Percentiles rank a stretch among this genome's conserved stretches.
These are phyloP conservation scores for Nanger granti DNA, from an alignment of 2,113 vertebrate genomes.

Conservation along the genomic window DNA sequence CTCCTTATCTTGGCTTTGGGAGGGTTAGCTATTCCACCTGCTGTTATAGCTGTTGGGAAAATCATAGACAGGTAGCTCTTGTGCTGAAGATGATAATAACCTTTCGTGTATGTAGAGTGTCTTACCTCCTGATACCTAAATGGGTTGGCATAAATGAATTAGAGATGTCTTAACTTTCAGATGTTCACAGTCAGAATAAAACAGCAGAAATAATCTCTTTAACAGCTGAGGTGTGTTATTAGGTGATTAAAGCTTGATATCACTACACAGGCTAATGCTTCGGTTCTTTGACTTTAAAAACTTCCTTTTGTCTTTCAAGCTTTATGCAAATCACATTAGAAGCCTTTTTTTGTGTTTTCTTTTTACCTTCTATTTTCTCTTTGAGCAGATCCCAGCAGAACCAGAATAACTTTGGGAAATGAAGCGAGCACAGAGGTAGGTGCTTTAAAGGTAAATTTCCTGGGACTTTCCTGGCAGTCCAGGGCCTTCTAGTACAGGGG, in stretches of 20 bases:
- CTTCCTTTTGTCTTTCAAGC: not conserved
- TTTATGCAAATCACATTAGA: not conserved
- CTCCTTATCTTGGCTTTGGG: not conserved
- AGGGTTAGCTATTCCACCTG: not conserved
- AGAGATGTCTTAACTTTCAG: not conserved
- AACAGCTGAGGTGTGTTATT: not conserved
- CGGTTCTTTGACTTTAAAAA: not conserved
- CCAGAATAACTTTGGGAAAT: not conserved
- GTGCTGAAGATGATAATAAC: not conserved
- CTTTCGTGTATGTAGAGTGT: not conserved
- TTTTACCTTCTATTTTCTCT: not conserved
- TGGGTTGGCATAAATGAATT: not conserved
- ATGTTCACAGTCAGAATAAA: not conserved
- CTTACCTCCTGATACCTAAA: not conserved
- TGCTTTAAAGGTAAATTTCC: not conserved
- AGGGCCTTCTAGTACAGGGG: not conserved
- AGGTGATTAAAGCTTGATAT: not conserved
- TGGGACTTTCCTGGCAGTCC: not conserved
- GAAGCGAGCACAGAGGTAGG: constrained; percentile 38
- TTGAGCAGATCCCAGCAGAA: constrained; percentile 8
- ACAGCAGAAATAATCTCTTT: not conserved
- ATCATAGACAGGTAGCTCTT: not conserved
- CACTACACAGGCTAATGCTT: not conserved
- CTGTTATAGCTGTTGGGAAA: not conserved
- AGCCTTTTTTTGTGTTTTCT: not conserved